Conservation (phyloP, 2,113 vertebrate species). For the Phaethornis superciliosus region DNA sequence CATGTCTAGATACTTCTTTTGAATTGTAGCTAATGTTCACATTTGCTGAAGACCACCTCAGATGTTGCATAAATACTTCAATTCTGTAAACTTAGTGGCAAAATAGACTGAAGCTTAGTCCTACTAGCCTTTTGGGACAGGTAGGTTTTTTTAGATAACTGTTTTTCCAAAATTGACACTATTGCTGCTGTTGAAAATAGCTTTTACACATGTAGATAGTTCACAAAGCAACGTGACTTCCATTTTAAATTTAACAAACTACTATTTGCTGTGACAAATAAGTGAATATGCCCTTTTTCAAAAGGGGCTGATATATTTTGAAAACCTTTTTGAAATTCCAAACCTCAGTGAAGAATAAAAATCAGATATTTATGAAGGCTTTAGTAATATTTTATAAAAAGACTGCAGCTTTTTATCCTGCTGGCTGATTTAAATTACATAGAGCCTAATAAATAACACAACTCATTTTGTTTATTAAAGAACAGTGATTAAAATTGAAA, state of each 20-base stretch:
- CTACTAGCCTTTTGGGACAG: background rate
- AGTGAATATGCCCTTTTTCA: background rate
- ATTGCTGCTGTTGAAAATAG: slow-evolving; percentile 27
- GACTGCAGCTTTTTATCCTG: background rate
- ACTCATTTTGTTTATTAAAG: background rate
- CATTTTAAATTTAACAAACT: background rate
- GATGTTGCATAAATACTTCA: background rate
- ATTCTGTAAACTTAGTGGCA: background rate
- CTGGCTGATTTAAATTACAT: background rate
- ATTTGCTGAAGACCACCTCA: background rate
- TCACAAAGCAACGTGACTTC: background rate
- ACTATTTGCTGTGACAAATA: background rate
- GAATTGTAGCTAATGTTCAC: background rate
- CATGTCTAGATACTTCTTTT: background rate
- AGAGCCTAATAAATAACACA: background rate
- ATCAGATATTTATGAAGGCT: background rate
- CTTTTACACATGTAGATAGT: background rate
- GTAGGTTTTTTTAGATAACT: background rate
- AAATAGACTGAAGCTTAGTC: background rate
- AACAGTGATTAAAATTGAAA: background rate
- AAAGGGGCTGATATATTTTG: background rate
- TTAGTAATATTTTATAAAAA: background rate
- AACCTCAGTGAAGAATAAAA: background rate
- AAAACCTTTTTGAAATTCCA: background rate
- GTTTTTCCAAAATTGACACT: background rate